Conservation (phyloP, 2,888 invertebrate genomes). For the Plebejus anna region DNA sequence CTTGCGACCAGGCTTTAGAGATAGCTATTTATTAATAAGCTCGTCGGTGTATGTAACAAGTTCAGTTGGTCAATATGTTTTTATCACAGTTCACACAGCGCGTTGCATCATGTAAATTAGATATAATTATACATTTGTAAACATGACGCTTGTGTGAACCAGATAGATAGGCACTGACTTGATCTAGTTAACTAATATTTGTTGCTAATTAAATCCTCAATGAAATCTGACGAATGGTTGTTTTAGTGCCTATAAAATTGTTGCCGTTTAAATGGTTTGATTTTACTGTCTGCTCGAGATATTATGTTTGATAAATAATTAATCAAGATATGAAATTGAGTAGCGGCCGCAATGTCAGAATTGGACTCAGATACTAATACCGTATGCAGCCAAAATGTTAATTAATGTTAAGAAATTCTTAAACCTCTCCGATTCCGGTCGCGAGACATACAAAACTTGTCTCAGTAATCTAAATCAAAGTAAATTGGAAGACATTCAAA, state of each 20-base stretch:
- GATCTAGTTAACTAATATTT: slow-evolving; percentile 7
- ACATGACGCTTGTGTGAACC: slow-evolving; percentile 20
- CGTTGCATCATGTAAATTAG: slow-evolving; percentile 21
- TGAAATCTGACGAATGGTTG: background rate
- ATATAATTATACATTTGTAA: slow-evolving; percentile 25
- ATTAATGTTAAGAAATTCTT: no score
- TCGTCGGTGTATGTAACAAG: background rate
- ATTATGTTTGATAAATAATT: background rate
- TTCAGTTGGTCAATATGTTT: background rate
- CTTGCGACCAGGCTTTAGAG: background rate
- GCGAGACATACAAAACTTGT: no score
- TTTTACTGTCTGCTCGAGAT: background rate
- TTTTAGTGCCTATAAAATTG: background rate
- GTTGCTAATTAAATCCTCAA: background rate
- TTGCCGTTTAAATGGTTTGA: background rate
- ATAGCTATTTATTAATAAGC: background rate
- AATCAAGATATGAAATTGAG: no score
- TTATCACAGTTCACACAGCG: slow-evolving; percentile 8
- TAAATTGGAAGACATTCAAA: background rate
- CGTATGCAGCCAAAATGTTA: no score
- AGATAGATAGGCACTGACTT: background rate
- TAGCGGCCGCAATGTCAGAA: no score
- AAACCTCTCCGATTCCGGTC: no score
- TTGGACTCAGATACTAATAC: no score
- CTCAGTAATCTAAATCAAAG: no score